These are phyloP conservation scores for Petroica traversi DNA, from an alignment of 2,113 vertebrate genomes.

Conservation along the genomic window DNA sequence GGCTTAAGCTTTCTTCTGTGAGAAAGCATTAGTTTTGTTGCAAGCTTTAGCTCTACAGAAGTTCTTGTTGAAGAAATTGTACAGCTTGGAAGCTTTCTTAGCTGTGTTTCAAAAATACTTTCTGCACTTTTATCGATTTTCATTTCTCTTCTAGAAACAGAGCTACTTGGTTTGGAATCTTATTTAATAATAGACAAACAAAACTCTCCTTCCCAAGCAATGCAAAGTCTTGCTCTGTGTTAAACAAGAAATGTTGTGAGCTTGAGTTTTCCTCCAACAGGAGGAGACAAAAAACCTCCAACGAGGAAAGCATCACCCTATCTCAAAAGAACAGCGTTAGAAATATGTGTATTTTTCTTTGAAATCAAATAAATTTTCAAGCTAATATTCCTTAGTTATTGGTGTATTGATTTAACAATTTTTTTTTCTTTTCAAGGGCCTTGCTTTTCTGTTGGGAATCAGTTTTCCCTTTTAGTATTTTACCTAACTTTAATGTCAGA, in stretches of 20 bases:
- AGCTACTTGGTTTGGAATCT: slow-evolving; percentile 29
- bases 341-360: neutral
- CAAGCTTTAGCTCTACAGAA: neutral
- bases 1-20: neutral
- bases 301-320: neutral
- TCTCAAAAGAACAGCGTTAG: neutral
- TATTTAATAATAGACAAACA: slow-evolving; percentile 25
- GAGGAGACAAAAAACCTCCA: neutral
- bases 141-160: neutral
- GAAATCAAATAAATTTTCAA: neutral
- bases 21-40: neutral
- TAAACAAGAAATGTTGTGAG: slow-evolving; percentile 17
- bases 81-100: neutral
- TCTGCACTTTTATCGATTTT: neutral
- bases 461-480: neutral
- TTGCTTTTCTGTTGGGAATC: neutral
- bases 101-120: neutral
- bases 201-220: slow-evolving; percentile 7
- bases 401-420: neutral
- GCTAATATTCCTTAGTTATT: neutral
- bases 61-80: neutral
- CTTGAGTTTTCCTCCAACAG: neutral
- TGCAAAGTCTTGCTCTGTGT: slow-evolving; percentile 1
- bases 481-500: neutral
- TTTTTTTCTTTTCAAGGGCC: neutral